Evolutionary conservation across 2,888 invertebrate genomes (phyloP).

Genomic region (Emmelina monodactyla): DNA sequence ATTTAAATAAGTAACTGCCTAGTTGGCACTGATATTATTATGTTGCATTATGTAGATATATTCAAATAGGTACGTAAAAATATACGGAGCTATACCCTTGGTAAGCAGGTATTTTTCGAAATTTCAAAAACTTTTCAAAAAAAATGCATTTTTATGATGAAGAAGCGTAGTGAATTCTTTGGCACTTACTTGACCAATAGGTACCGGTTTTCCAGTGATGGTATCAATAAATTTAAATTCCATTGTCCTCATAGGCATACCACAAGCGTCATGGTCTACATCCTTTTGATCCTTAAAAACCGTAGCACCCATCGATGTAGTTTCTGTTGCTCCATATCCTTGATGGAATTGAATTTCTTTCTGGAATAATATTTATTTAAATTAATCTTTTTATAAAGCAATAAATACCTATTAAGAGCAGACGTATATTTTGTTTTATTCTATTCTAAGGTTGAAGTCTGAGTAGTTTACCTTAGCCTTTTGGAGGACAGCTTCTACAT

Average conservation of each 20-base stretch:
- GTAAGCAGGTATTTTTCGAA: no score
- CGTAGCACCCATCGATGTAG: conserved; percentile 34
- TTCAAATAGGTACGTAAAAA: no score
- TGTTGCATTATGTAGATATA: no score
- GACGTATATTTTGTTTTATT: background rate
- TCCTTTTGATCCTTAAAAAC: conserved; percentile 24
- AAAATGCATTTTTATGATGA: no score
- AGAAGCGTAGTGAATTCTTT: no score
- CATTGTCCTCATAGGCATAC: conserved; percentile 34
- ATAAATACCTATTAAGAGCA: background rate
- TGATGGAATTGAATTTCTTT: conserved; percentile 40
- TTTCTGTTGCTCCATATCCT: conserved; percentile 54
- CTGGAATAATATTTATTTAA: conserved; percentile 29
- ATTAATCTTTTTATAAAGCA: background rate
- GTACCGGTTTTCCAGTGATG: conserved; percentile 32
- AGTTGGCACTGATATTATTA: no score
- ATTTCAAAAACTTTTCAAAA: no score
- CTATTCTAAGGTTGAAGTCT: background rate
- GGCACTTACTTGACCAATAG: conserved; percentile 44
- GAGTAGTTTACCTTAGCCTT: conserved; percentile 37
- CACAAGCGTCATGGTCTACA: conserved; percentile 38
- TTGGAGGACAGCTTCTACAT: conserved; percentile 35
- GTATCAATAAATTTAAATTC: conserved; percentile 42
- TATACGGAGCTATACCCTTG: no score
- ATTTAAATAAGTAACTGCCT: no score